Evolutionary conservation across 2,888 invertebrate genomes (phyloP), one percentile per base, ranked within the genome.

Genomic region (Dicranocentrus wangi): DNA sequence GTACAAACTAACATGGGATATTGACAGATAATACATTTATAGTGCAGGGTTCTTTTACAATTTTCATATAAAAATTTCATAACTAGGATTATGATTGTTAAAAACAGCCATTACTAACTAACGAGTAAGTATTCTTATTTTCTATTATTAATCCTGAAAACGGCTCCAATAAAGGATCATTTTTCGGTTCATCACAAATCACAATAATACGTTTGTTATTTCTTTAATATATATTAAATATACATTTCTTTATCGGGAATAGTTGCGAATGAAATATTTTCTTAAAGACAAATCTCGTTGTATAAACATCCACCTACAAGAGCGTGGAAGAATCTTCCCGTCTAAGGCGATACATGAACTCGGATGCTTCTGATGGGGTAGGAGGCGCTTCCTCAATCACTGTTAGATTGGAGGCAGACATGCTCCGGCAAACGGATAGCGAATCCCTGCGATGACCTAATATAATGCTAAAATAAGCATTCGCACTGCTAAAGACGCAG

Each of bases 401-500:
- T 32, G 78, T 70, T 15, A 78, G 70, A 55, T 78, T 78, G 1
- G 78, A 65, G n/a, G 23, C 78, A 13, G 78, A 73, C 28, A 73
- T 69, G 39, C 81, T 73, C 17, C 79, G 17, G 21, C 47, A 65
- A 39, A 51, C 65, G 47, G 73, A 73, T 51, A 63, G 23, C 7
- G 69, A 25, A 47, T 23, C 47, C 43, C 70, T 61, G 39, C 63
- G 63, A 65, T 75, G 75, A 76, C 65, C 65, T 65, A 81, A 61
- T 43, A 75, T 55, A 77, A 82, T 78, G 78, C 83, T 86, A 86
- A 83, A 86, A 85, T 68, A 86, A 65, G 55, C 84, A 82, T 83
- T 86, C 86, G 83, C 81, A 85, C 81, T 84, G 86, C 86, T 86
- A 75, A 81, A 85, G 84, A 76, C 86, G 85, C 72, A 86, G 82